Evolutionary conservation across 1,140 invertebrate genomes (phyloP).

Genomic region (Pachyrhynchus sulphureomaculatus): DNA sequence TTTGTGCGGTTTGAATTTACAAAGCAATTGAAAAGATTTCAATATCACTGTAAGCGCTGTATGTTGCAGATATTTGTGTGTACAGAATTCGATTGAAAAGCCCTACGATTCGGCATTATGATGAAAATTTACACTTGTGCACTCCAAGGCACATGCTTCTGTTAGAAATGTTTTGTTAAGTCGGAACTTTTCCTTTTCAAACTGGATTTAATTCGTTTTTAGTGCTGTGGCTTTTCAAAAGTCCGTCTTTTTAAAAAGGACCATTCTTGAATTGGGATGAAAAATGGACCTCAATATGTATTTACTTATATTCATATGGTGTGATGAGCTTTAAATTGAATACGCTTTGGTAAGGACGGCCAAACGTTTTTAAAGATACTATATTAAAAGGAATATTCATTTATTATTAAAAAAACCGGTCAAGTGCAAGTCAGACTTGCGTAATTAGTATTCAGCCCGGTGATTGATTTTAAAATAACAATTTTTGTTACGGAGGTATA

Average conservation of each 20-base stretch:
- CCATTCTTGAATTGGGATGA: slow-evolving; percentile 2
- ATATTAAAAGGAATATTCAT: no score
- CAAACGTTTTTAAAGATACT: no score
- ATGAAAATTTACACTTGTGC: slow-evolving; percentile 54
- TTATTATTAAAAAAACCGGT: no score
- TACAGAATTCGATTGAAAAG: slow-evolving; percentile 47
- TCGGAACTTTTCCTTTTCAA: slow-evolving; percentile 46
- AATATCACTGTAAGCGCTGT: slow-evolving; percentile 49
- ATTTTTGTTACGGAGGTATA: no score
- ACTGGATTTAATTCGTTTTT: slow-evolving; percentile 48
- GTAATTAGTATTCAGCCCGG: no score
- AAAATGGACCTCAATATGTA: background rate
- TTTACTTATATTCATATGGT: background rate
- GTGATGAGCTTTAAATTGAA: background rate
- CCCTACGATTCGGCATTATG: slow-evolving; percentile 47
- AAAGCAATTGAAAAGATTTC: slow-evolving; percentile 53
- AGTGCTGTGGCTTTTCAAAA: slow-evolving; percentile 28
- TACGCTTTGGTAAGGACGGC: no score
- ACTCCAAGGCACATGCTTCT: slow-evolving; percentile 49
- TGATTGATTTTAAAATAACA: no score
- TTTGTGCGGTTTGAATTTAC: slow-evolving; percentile 51
- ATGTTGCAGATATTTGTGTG: slow-evolving; percentile 50
- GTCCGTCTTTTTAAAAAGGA: background rate
- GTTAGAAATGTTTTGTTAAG: slow-evolving; percentile 40
- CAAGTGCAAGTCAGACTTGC: no score